These are phyloP conservation scores for Dryas iulia DNA, from an alignment of 1,140 invertebrate species.

Conservation along the genomic window DNA sequence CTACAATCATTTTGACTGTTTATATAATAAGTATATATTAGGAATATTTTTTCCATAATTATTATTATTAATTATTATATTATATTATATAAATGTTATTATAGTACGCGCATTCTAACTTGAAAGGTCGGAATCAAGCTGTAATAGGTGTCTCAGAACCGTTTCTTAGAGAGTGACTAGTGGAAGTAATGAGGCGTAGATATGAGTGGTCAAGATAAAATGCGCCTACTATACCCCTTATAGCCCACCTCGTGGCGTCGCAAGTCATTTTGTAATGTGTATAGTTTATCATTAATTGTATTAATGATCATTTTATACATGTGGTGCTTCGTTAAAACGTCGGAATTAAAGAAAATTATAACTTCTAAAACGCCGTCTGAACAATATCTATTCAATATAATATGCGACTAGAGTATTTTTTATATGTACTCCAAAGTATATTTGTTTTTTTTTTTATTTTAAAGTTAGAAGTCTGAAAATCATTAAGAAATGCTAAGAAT, in stretches of 20 bases:
- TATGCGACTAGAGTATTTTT: not conserved
- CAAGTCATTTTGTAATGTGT: conserved; percentile 19
- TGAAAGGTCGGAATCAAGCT: too few species aligned
- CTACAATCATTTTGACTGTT: conserved; percentile 20
- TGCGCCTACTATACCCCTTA: conserved; percentile 18
- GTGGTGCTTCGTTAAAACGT: conserved; percentile 4
- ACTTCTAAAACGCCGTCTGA: not conserved
- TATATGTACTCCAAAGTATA: not conserved
- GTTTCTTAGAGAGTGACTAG: too few species aligned
- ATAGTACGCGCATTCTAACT: too few species aligned
- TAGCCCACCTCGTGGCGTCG: conserved; percentile 17
- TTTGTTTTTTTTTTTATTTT: too few species aligned
- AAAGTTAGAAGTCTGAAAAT: too few species aligned
- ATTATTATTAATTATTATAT: not conserved
- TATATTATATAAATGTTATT: conserved; percentile 9
- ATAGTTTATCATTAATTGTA: conserved; percentile 23
- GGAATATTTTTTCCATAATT: not conserved
- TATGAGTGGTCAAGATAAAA: too few species aligned
- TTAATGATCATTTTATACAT: conserved; percentile 11
- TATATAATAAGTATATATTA: conserved; percentile 20
- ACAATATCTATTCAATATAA: not conserved
- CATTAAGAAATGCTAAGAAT: too few species aligned
- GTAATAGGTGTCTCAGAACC: too few species aligned
- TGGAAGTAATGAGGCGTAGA: too few species aligned
- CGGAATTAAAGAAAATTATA: not conserved